phyloP scores from a whole-genome alignment of 2,113 vertebrate species.

The Strix uralensis region DNA sequence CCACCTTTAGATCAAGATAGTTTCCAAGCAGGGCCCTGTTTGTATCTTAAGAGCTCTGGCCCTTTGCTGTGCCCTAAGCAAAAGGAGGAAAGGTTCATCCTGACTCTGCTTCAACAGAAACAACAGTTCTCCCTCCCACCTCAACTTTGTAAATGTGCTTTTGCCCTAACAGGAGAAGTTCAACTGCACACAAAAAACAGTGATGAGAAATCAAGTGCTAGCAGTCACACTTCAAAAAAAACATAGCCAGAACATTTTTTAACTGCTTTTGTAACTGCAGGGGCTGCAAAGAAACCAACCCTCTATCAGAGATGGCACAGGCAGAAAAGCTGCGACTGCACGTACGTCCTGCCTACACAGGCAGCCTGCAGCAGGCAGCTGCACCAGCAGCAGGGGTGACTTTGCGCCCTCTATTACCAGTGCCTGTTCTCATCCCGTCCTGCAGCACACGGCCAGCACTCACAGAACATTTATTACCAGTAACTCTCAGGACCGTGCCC shows the following conservation, averaged over 20 bases:
- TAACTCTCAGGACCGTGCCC: not conserved
- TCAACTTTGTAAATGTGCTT: not conserved
- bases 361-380: not conserved
- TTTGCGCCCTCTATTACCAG: fast-evolving
- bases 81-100: too few species aligned
- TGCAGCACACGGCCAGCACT: fast-evolving
- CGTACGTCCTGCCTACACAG: fast-evolving
- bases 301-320: fast-evolving
- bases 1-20: fast-evolving
- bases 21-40: not conserved
- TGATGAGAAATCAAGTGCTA: not conserved
- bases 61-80: fast-evolving
- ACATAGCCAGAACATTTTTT: fast-evolving
- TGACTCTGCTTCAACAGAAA: too few species aligned
- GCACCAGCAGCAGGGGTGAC: not conserved
- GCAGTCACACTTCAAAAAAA: not conserved
- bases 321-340: not conserved
- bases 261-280: not conserved
- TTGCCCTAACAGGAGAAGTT: not conserved
- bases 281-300: not conserved
- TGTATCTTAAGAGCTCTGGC: fast-evolving
- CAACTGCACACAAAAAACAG: not conserved
- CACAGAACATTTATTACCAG: fast-evolving
- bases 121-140: not conserved
- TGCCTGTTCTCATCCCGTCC: fast-evolving